These are phyloP conservation scores for Cranoglanis bouderius DNA, from an alignment of 2,113 vertebrate genomes.

Conservation along the genomic window DNA sequence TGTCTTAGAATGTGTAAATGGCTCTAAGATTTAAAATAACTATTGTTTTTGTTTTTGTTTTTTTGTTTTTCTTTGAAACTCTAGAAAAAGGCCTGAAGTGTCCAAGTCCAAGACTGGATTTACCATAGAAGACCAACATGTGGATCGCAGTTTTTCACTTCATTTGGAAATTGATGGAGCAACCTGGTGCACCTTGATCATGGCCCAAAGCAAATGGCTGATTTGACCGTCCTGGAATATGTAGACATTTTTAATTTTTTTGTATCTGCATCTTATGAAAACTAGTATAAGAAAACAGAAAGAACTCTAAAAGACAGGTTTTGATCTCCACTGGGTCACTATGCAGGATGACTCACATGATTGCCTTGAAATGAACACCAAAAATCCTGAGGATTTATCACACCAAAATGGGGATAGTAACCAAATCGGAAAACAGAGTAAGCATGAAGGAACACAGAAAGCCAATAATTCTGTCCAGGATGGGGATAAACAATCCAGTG, in stretches of 20 bases:
- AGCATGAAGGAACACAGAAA: background rate
- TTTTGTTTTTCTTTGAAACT: background rate
- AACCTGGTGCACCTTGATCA: background rate
- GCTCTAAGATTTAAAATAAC: background rate
- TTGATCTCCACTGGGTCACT: background rate
- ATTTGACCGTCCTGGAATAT: background rate
- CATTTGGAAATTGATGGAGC: background rate
- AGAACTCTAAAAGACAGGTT: background rate
- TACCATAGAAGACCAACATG: background rate
- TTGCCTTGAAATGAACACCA: constrained; percentile 10
- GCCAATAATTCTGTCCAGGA: background rate
- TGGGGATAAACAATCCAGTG: background rate
- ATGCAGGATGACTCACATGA: constrained; percentile 42
- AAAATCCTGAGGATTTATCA: background rate
- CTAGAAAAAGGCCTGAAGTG: constrained; percentile 1
- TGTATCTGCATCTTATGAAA: background rate
- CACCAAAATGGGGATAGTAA: background rate
- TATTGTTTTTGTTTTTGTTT: background rate
- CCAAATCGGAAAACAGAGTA: background rate
- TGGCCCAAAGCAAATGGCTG: background rate
- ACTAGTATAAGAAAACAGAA: background rate
- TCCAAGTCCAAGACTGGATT: constrained; percentile 20
- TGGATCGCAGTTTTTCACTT: background rate
- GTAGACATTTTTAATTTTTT: background rate
- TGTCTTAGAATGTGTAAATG: background rate